Conservation (phyloP, 1,140 invertebrate genomes). For the Planococcus citri region DNA sequence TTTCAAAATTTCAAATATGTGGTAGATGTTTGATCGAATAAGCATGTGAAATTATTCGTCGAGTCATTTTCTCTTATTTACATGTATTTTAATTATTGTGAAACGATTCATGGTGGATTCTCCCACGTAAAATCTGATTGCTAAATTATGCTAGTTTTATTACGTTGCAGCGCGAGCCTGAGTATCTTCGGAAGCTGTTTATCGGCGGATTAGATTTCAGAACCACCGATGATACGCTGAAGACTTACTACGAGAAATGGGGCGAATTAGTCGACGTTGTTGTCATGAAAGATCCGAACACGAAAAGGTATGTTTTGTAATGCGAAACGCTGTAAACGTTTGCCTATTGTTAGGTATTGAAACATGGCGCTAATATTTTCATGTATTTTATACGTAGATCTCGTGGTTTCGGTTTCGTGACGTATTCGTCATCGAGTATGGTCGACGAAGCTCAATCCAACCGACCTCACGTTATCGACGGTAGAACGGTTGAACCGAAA, state of each 20-base stretch:
- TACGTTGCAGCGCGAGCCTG: constrained; percentile 51
- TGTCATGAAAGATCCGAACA: constrained; percentile 94
- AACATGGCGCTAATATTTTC: neutral
- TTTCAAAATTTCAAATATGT: no score
- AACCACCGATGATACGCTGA: constrained; percentile 88
- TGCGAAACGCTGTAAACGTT: no score
- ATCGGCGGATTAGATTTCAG: constrained; percentile 93
- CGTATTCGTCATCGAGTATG: constrained; percentile 78
- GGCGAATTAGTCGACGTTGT: constrained; percentile 95
- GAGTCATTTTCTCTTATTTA: no score
- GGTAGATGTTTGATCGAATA: no score
- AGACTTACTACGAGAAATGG: constrained; percentile 91
- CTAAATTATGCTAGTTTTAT: no score
- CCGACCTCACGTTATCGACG: constrained; percentile 66
- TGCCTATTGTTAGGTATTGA: neutral
- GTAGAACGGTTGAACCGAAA: constrained; percentile 88
- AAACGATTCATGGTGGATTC: no score
- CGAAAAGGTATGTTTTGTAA: constrained; percentile 48
- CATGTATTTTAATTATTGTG: no score
- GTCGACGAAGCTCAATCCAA: constrained; percentile 87
- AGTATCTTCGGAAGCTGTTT: constrained; percentile 90
- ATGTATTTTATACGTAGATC: constrained; percentile 40
- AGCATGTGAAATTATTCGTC: no score
- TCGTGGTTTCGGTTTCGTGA: constrained; percentile 92
- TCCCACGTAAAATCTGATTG: no score